Conservation (phyloP, 2,797 vertebrate species). For the Dendrocincla tyrannina region DNA sequence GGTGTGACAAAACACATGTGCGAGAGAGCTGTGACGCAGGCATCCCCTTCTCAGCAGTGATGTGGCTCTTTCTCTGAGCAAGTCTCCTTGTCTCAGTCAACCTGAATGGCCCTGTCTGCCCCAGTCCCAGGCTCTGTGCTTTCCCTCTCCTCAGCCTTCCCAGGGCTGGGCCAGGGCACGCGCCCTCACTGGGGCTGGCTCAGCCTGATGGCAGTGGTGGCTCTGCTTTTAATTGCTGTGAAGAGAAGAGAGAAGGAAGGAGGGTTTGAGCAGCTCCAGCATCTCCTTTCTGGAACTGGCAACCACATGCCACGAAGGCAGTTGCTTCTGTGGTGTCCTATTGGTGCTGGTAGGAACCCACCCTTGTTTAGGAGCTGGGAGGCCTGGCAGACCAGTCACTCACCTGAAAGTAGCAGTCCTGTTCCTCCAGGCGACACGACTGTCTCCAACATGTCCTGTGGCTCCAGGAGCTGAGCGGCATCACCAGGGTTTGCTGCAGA, state of each 20-base stretch:
- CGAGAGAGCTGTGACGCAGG: not conserved
- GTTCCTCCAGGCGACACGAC: fast-evolving
- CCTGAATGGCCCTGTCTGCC: fast-evolving
- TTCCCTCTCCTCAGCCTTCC: not conserved
- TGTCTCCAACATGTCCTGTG: fast-evolving
- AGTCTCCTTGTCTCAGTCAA: not conserved
- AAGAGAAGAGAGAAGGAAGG: not conserved
- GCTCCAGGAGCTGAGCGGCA: fast-evolving
- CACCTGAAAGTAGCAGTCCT: not conserved
- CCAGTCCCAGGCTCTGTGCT: not conserved
- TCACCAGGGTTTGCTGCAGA: not conserved
- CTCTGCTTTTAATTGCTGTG: not conserved
- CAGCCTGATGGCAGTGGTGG: fast-evolving
- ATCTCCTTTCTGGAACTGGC: not conserved
- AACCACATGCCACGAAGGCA: fast-evolving
- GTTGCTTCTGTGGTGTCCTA: not conserved
- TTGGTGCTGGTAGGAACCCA: not conserved
- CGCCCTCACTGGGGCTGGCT: not conserved
- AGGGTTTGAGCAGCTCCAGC: not conserved
- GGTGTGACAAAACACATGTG: not conserved
- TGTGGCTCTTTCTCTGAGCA: not conserved
- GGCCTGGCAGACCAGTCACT: not conserved
- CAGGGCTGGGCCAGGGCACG: not conserved
- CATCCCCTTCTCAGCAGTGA: not conserved
- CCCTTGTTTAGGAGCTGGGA: not conserved